phyloP scores from a whole-genome alignment of 2,113 vertebrate species.

The Caranx melampygus region DNA sequence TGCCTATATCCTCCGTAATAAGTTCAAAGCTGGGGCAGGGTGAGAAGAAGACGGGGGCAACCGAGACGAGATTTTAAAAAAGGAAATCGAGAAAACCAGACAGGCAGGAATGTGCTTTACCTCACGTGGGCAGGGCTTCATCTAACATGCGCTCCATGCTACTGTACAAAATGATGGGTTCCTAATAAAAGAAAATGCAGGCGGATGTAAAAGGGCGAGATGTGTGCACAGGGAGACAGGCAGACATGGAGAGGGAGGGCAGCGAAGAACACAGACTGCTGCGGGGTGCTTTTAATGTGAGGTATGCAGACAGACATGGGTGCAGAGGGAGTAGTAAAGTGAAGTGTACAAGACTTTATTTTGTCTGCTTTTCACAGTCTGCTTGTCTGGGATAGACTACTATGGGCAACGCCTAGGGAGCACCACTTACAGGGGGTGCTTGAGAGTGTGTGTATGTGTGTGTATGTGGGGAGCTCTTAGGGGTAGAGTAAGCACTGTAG shows the following conservation, averaged over 20 bases:
- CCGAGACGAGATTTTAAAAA: conserved; percentile 47
- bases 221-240: conserved; percentile 41
- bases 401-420: conserved; percentile 74
- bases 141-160: conserved; percentile 12
- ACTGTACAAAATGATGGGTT: conserved; percentile 42
- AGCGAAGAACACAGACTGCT: conserved; percentile 62
- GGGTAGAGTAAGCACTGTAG: conserved; percentile 59
- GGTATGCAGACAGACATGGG: conserved; percentile 73
- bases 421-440: conserved; percentile 62
- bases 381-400: conserved; percentile 77
- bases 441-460: conserved; percentile 42
- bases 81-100: conserved; percentile 53
- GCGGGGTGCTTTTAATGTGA: conserved; percentile 72
- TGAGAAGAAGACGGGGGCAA: conserved; percentile 28
- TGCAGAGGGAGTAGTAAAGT: conserved; percentile 75
- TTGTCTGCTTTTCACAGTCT: conserved; percentile 79
- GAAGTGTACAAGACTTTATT: conserved; percentile 78
- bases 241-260: conserved; percentile 43
- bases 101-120: conserved; percentile 47
- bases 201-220: conserved; percentile 39
- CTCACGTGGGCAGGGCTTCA: conserved; percentile 16
- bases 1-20: conserved; percentile 30
- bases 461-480: conserved; percentile 56
- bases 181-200: conserved; percentile 47
- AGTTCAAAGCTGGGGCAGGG: conserved; percentile 66